Base-by-base conservation (phyloP, 2,113 vertebrate species). In the Tautogolabrus adspersus region DNA sequence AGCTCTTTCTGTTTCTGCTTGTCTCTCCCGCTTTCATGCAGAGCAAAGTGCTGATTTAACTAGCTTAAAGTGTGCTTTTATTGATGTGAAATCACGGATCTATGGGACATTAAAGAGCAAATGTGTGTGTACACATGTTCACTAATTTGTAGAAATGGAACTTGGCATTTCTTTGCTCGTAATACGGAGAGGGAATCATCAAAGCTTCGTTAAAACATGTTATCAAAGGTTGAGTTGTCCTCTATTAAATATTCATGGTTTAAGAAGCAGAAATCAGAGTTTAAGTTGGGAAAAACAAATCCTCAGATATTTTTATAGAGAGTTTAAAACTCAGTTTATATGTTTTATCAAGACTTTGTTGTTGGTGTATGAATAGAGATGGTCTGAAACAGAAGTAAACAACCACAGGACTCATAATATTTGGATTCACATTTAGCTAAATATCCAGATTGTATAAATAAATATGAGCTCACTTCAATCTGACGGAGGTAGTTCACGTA, bases 201-300 rank as follows among this genome's bases (percentile, higher is more conserved):
- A 44, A 51, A 79, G 37, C 44, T n/a, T 18, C 18, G 12, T 52
- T 16, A 44, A 73, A 55, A 46, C 23, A 18, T 46, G 19, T 12
- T 57, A 40, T 52, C 16, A 59, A 37, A 51, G 15, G n/a, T 60
- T 46, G 11, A 44, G 5, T 49, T 30, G 55, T 66, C 34, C 16
- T 57, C 16, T 26, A 61, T 80, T 18, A 78, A 78, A 70, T 23
- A 66, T 70, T 71, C 9, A 54, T 22, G 21, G n/a, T 13, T 40
- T 63, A 73, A 75, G 52, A 70, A 58, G 40, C 38, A 64, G 56
- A 16, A 47, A 46, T 56, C 19, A 69, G 26, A 68, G 57, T 38
- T 42, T 18, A 46, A 30, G 16, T 54, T 51, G 0, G 3, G 26
- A 49, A 52, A 67, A 54, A 26, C 40, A 30, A 11, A 23, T 26